Evolutionary conservation across 2,888 invertebrate species (phyloP), one percentile per base, ranked within the genome.

Genomic region (Platycheirus rosarum): DNA sequence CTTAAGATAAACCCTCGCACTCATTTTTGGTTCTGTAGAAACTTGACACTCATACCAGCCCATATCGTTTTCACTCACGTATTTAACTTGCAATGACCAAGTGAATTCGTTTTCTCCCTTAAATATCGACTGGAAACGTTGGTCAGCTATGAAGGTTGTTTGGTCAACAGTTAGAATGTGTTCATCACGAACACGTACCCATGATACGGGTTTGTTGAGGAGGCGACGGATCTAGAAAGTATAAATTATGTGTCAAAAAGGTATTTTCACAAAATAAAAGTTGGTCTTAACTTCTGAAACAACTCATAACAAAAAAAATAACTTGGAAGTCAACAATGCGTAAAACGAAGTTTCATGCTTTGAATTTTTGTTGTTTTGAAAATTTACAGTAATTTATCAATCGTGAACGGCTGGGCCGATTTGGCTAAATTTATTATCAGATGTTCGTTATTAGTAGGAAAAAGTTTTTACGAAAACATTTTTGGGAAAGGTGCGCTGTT

Each of bases 11-110:
- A 97, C 95, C 91, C 96, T 95, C 92, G 96, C 96, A 91, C 97
- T 97, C 93, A 96, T 95, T 92, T 97, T 97, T 87, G 97, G 97
- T 91, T 97, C 97, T 80, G 97, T 97, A 91, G 96, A 96, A 88
- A 97, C 96, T 93, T 97, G 97, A 91, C 97, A 97, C 92, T 97
- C 97, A 91, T 97, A 97, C 89, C 95, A 93, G 85, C 97, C 97
- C 85, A 95, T 95, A 91, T 97, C 97, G 84, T 94, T 92, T 78
- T 94, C 93, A 90, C 96, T 95, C 85, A 96, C 96, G 91, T 96
- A 97, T 91, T 96, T 97, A 87, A 95, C 95, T 92, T 97, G 96
- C 85, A 97, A 91, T 11, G 96, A 97, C 97, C 97, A 97, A 16
- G 87, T 88, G 85, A 96, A 96, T 91, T 97, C 96, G 60, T 95